Evolutionary conservation across 1,140 invertebrate species (phyloP).

Genomic region (Trypoxylus dichotomus): DNA sequence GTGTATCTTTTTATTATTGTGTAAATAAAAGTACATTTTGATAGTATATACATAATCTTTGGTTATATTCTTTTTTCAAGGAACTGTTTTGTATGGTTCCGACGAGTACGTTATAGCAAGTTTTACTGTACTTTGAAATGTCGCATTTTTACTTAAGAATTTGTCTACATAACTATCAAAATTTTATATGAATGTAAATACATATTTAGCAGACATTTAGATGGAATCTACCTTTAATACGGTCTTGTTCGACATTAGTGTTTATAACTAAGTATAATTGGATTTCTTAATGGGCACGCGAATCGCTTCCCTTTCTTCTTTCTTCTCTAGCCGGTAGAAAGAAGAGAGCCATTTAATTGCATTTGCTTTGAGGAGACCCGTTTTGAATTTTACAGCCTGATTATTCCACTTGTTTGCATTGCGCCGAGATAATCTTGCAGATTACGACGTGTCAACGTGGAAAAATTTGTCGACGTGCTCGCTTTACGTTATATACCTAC

Average conservation of each 20-base stretch:
- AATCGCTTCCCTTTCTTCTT: slow-evolving; percentile 4
- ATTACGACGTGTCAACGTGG: slow-evolving; percentile 20
- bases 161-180: no score
- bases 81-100: no score
- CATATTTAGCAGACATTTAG: neutral
- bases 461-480: slow-evolving; percentile 8
- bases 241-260: neutral
- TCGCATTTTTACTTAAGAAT: no score
- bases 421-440: slow-evolving; percentile 14
- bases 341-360: slow-evolving; percentile 7
- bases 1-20: no score
- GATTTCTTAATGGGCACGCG: slow-evolving; percentile 16
- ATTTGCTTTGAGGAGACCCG: slow-evolving; percentile 22
- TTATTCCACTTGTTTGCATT: slow-evolving; percentile 23
- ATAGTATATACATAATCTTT: no score
- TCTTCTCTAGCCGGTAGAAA: neutral
- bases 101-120: no score
- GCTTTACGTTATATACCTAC: neutral
- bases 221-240: neutral
- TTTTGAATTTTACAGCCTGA: slow-evolving; percentile 23
- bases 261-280: neutral
- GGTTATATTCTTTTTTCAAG: no score
- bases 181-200: neutral
- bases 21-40: no score
- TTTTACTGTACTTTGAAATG: no score